Conservation (phyloP, 2,113 vertebrate genomes). For the Xenopus borealis region DNA sequence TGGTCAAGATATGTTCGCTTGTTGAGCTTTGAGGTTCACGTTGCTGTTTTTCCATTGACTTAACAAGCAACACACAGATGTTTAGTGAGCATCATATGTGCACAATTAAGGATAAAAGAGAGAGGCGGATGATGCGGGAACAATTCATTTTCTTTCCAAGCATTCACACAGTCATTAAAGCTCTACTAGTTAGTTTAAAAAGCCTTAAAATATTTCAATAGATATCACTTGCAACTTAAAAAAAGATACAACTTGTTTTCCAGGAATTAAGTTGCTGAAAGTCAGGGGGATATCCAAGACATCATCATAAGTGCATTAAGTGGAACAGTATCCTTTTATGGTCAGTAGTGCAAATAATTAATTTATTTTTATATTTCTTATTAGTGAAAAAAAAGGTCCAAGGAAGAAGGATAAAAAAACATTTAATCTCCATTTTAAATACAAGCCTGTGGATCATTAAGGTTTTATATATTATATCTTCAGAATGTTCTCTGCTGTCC, state of each 20-base stretch:
- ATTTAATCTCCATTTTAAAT: slow-evolving; percentile 1
- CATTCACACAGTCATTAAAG: slow-evolving; percentile 27
- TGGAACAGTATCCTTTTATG: neutral
- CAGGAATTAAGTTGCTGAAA: slow-evolving; percentile 1
- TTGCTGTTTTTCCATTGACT: slow-evolving; percentile 35
- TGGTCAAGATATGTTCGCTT: slow-evolving; percentile 13
- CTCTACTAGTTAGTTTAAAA: slow-evolving; percentile 17
- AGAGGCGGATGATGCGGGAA: slow-evolving; percentile 31
- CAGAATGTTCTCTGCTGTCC: neutral
- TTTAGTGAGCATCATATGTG: slow-evolving; percentile 35
- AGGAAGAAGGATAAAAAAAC: neutral
- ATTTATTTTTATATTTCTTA: slow-evolving; percentile 2
- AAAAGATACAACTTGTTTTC: neutral
- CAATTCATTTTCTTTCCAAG: slow-evolving; percentile 23
- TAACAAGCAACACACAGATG: slow-evolving; percentile 41
- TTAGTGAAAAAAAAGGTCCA: neutral
- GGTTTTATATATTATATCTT: slow-evolving; percentile 13
- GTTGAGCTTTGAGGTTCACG: slow-evolving; percentile 25
- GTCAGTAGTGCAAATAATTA: slow-evolving; percentile 4
- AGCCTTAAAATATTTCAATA: neutral
- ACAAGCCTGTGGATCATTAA: slow-evolving; percentile 3
- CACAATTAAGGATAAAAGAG: slow-evolving; percentile 43
- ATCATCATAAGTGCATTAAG: neutral
- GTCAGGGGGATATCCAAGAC: neutral
- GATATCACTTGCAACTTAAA: neutral